Base-by-base conservation (phyloP, 1,140 invertebrate genomes). In the Chrysopa pallens region DNA sequence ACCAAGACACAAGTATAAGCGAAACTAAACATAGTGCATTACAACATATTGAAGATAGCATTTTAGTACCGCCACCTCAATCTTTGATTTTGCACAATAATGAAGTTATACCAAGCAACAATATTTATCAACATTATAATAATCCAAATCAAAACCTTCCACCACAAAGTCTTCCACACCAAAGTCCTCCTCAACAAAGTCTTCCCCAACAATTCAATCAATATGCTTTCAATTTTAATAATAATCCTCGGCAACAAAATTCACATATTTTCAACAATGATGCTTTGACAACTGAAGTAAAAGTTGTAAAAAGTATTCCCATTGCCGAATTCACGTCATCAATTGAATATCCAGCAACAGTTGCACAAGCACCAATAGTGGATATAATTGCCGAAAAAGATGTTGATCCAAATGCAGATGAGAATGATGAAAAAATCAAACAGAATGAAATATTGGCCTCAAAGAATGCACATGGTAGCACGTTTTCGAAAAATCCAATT, bases 341-440 rank as follows among this genome's bases (percentile, higher is more conserved):
- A 12, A 60, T 78, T 45, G 74, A 78, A 48, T 75, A 78, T 59
- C 75, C 75, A 7, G 62, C 72, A 11, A 70, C 67, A 35, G 59
- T 72, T 39, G 66, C 76, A 38, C 69, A 74, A 47, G 75, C 75
- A 29, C 73, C 74, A 42, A 49, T 76, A 23, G 66, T 77, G 31
- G 74, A 78, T 48, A 62, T 74, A 38, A 59, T 62, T 40, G 50
- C 57, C 11, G 46, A 51, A 35, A 60, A 59, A 43, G 38, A 52
- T 39, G 35, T 35, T 42, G 27, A 45, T 17, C 11, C 36, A 41
- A 31, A 41, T 35, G 33, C 44, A 28, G 37, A 37, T 11, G 14
- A 23, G 2, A 23, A 45, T 45, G 27, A 40, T 13, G 11, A 29
- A 11, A 4, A 13, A 28, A n/a, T 31, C 36, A 29, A 44, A 36